Conservation (phyloP, 1,140 invertebrate species). For the Leguminivora glycinivorella region DNA sequence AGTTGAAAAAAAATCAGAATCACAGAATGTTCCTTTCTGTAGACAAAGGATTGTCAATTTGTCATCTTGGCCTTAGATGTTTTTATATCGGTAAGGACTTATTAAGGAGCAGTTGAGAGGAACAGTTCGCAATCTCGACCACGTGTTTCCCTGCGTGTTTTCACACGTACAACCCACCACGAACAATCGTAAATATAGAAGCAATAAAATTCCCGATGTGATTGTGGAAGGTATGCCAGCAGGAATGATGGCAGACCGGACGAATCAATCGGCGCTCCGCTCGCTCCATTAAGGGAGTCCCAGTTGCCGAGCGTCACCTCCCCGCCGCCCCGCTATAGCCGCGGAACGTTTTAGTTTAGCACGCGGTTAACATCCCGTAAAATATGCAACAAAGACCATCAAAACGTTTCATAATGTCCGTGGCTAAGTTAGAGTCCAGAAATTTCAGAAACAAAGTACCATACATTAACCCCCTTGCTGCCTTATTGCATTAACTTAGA, state of each 20-base stretch:
- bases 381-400: not conserved
- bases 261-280: conserved; percentile 66
- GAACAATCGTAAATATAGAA: not conserved
- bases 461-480: conserved; percentile 1
- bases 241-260: conserved; percentile 59
- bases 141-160: no score
- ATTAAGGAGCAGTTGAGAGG: no score
- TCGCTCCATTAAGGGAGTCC: conserved; percentile 56
- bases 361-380: conserved; percentile 17
- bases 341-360: conserved; percentile 22
- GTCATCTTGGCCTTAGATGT: no score
- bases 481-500: no score
- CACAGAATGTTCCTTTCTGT: no score
- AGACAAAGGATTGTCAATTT: no score
- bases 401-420: not conserved
- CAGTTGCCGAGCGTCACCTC: conserved; percentile 52
- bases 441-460: not conserved
- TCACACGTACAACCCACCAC: not conserved
- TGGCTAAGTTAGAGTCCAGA: not conserved
- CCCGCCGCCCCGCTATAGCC: conserved; percentile 33
- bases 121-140: no score
- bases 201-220: conserved; percentile 38
- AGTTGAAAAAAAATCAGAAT: no score
- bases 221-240: conserved; percentile 65
- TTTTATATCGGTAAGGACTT: no score